Evolutionary conservation across 2,888 invertebrate genomes (phyloP), one percentile per base, ranked within the genome.

Genomic region (Xylota segnis): DNA sequence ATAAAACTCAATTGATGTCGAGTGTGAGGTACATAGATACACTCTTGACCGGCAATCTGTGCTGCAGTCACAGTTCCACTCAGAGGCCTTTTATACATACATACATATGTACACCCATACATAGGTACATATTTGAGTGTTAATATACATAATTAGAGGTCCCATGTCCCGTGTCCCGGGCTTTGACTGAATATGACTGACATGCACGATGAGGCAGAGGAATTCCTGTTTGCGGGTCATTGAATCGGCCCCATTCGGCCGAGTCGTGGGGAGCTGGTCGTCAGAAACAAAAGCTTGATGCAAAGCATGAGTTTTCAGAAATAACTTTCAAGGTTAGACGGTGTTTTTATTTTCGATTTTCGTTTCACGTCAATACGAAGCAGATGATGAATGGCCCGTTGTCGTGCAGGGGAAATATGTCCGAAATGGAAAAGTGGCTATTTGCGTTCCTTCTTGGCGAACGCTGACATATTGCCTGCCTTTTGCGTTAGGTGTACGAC

Each of bases 341-440:
- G 3, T 29, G 43, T 71, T 47, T 23, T 65, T 32, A 43, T 16
- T 66, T 32, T 12, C 40, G 40, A 16, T 32, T n/a, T 65, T 18
- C 32, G 6, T 18, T 23, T 32, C 18, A 27, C 12, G n/a, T 5
- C 34, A 61, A 23, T 50, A 43, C 16, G 7, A 12, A 18, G 43
- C 43, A 56, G 68, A 75, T 81, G 81, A 84, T 84, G 75, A 81
- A 81, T 84, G 65, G 75, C 7, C 29, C 37, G 32, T 23, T 59
- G 16, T 43, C 40, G 43, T 56, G 23, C 40, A 29, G 59, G 56
- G 23, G 34, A 54, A 47, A 43, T 61, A 52, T 63, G 7, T 34
- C 37, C 34, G 23, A 23, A 23, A 3, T 59, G 27, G 47, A 59
- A 45, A 37, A 61, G 59, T 63, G 5, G 18, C 37, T 43, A 43